These are phyloP conservation scores for Trisateles emortualis DNA, from an alignment of 2,888 invertebrate species.

Conservation along the genomic window DNA sequence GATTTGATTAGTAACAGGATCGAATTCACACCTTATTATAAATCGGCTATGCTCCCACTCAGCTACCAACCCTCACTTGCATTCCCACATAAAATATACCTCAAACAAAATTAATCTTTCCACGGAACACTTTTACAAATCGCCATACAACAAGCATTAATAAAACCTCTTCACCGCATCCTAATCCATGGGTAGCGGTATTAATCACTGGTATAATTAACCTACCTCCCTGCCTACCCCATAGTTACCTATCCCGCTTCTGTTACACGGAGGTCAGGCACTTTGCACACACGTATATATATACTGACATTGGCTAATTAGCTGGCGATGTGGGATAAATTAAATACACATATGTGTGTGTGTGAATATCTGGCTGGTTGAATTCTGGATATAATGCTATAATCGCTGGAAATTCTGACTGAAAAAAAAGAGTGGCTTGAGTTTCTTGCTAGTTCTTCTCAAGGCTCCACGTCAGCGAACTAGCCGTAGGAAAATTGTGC, in stretches of 20 bases:
- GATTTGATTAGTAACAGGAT: no score
- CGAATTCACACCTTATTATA: no score
- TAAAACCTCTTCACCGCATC: constrained; percentile 41
- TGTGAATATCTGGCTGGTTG: neutral
- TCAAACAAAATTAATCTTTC: neutral
- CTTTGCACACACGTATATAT: constrained; percentile 38
- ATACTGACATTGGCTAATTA: constrained; percentile 31
- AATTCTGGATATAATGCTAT: neutral
- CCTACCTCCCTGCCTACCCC: constrained; percentile 11
- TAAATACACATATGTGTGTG: neutral
- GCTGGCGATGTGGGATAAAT: constrained; percentile 3
- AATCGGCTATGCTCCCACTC: no score
- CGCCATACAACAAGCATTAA: constrained; percentile 36
- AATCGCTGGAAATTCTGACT: constrained; percentile 1
- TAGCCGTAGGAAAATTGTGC: no score
- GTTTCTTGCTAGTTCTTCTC: no score
- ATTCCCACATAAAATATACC: no score
- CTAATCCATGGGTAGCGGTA: constrained; percentile 49
- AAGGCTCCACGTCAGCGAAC: no score
- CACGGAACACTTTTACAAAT: constrained; percentile 30
- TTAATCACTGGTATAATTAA: constrained; percentile 59
- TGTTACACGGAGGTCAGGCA: constrained; percentile 25
- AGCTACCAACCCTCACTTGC: no score
- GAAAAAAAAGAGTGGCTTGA: constrained; percentile 13
- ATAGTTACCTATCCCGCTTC: constrained; percentile 15